Evolutionary conservation across 1,140 invertebrate species (phyloP), one percentile per base, ranked within the genome.

Genomic region (Paralvinella palmiformis): DNA sequence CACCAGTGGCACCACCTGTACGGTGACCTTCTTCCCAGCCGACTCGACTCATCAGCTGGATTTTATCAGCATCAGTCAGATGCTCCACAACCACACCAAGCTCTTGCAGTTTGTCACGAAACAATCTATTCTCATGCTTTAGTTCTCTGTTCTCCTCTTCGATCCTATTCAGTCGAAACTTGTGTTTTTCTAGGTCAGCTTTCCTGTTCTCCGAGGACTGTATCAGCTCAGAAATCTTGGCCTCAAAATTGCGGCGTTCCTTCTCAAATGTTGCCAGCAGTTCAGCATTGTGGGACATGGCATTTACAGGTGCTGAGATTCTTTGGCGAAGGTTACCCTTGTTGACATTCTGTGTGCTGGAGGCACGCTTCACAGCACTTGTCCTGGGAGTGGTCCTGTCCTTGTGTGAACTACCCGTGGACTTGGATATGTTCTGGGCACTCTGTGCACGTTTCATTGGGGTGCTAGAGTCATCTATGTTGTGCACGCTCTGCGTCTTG

Each of bases 261-360:
- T 79, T 79, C 64, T 81, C 79, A 71, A 81, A 79, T 58, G 74
- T 79, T 45, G 79, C 77, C 35, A 81, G 66, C 13, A 81, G 69
- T 66, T 80, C 79, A 7, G 77, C 78, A 71, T 81, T 81, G 65
- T 79, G 79, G n/a, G 79, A 76, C 74, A 81, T 78, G 6, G 76
- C 72, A 69, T 78, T 60, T 10, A 73, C 73, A 29, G 77, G 77
- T 27, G 76, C 76, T 41, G 78, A 80, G 7, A 72, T 73, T 29
- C 76, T 63, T 59, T 76, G 76, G 35, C 71, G 68, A 10, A 27
- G 24, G 4, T 17, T 24, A 32, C 27, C 44, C 20, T n/a, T 53
- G 55, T 60, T 62, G 17, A 80, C 74, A 71, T 78, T 80, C 59
- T 79, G 79, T 15, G 75, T 72, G 59, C 77, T 79, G 50, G 75